Evolutionary conservation across 2,888 invertebrate genomes (phyloP), one percentile per base, ranked within the genome.

Genomic region (Atherix ibis): DNA sequence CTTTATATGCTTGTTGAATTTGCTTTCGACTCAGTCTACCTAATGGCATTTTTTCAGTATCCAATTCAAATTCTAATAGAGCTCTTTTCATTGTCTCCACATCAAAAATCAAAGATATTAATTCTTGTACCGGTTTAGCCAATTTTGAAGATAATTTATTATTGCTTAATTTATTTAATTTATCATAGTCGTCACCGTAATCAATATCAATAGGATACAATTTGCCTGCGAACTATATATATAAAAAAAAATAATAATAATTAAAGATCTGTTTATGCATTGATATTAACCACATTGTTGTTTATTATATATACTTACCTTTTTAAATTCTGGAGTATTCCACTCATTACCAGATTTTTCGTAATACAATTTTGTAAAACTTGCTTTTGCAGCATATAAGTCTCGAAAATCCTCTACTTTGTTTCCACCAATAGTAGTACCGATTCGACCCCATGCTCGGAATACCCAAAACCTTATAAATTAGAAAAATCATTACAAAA

Each of bases 31-130:
- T 92, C 9, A 98, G 60, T 63, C 97, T 97, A 15, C 97, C 98
- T 6, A 98, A 64, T 0, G 98, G 98, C 97, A 98, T 95, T 63
- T 97, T 95, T 42, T 92, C 89, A 47, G 85, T 73, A 58, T 98
- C 97, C 45, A 98, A 66, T 67, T 98, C 92, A 62, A 92, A 95
- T 54, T 95, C 92, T 52, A 84, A 57, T 73, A 98, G 76, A 0
- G 87, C 80, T 53, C 76, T 76, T 54, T 91, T 91, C 95, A 98
- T 97, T 5, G 68, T 65, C 38, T 84, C 71, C 1, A 94, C 72
- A 56, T 98, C 88, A 60, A 98, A 98, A 38, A 98, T 81, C 45
- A 82, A 67, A 39, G 72, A 68, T 14, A 98, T 70, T 4, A 98
- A 64, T 39, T 80, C 71, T 56, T 95, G 91, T 2, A 98, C 74